Conservation (phyloP, 2,797 vertebrate species). For the Oryzias dopingdopingensis region DNA sequence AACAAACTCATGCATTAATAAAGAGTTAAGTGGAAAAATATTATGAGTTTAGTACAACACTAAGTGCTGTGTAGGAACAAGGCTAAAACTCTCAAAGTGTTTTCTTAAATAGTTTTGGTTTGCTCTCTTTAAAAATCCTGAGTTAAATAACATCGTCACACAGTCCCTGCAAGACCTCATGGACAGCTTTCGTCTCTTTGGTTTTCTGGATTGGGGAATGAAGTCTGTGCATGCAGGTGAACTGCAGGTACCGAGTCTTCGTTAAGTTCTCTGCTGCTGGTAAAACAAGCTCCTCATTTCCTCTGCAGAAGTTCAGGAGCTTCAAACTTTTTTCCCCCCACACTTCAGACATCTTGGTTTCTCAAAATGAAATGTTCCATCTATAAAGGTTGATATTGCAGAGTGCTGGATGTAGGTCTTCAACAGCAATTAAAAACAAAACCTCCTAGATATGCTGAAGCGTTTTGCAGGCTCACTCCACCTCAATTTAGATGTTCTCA, state of each 20-base stretch:
- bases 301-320: background rate
- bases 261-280: background rate
- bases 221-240: constrained; percentile 32
- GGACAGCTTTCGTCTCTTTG: constrained; percentile 23
- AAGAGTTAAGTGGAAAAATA: constrained; percentile 4
- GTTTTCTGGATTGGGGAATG: constrained; percentile 14
- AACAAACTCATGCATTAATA: constrained; percentile 1
- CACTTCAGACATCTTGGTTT: no score
- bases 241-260: background rate
- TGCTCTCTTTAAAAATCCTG: constrained; percentile 63
- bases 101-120: constrained; percentile 7
- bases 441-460: background rate
- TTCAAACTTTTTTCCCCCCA: background rate
- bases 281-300: background rate
- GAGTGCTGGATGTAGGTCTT: background rate
- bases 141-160: constrained; percentile 60
- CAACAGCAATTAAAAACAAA: background rate
- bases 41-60: constrained; percentile 9
- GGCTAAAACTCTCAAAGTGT: constrained; percentile 25
- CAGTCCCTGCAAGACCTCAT: constrained; percentile 33
- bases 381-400: background rate
- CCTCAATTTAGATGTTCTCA: constrained; percentile 57
- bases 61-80: constrained; percentile 4
- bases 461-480: background rate
- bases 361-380: background rate